These are phyloP conservation scores for Lepidurus couesii DNA, from an alignment of 1,140 invertebrate genomes.

Conservation along the genomic window DNA sequence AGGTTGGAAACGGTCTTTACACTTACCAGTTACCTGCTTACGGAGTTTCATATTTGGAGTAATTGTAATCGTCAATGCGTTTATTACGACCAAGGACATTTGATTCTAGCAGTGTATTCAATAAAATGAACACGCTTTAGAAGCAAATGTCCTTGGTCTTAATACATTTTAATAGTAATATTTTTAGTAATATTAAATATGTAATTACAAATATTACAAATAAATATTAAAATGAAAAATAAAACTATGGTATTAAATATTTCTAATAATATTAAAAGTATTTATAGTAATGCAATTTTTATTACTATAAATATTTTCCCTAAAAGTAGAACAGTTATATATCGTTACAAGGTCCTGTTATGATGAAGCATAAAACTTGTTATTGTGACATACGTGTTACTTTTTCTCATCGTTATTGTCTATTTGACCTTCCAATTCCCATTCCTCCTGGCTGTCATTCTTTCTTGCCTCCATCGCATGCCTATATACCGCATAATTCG, in stretches of 20 bases:
- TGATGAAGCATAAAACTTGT: neutral
- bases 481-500: no score
- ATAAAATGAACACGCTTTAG: no score
- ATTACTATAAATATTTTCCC: neutral
- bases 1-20: no score
- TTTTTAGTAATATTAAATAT: neutral
- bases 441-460: neutral
- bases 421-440: neutral
- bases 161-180: no score
- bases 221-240: constrained; percentile 10
- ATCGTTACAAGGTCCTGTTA: neutral
- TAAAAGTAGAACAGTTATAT: constrained; percentile 8
- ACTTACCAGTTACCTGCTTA: no score
- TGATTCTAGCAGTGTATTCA: no score
- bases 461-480: neutral
- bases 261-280: neutral
- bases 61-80: no score
- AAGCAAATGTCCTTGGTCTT: no score
- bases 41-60: no score
- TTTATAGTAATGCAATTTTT: neutral
- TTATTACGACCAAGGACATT: no score
- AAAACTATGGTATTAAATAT: neutral
- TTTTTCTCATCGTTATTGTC: neutral
- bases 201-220: neutral
- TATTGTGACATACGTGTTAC: neutral